Conservation (phyloP, 1,140 invertebrate genomes). For the Orchesella cincta region DNA sequence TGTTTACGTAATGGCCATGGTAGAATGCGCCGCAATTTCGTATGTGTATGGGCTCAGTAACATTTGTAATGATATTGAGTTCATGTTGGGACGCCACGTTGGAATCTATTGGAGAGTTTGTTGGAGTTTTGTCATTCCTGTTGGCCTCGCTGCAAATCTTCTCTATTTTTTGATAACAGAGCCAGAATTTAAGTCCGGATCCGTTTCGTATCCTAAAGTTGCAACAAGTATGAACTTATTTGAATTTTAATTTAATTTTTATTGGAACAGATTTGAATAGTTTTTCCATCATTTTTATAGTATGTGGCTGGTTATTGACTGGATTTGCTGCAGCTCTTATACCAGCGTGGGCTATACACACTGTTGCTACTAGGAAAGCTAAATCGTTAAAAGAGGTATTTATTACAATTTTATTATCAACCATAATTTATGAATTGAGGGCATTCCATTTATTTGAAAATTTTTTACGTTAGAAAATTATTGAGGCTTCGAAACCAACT, state of each 20-base stretch:
- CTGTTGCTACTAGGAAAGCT: background rate
- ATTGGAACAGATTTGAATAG: background rate
- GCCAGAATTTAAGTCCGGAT: background rate
- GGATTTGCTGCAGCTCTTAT: background rate
- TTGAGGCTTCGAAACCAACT: background rate
- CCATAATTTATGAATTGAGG: background rate
- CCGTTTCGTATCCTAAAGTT: slow-evolving; percentile 3
- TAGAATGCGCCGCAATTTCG: slow-evolving; percentile 69
- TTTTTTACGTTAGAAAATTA: background rate
- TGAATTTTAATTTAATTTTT: background rate
- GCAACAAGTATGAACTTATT: background rate
- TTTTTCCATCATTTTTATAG: background rate
- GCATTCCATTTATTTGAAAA: background rate
- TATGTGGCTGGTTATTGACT: slow-evolving; percentile 28
- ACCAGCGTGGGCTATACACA: background rate
- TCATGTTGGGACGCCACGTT: slow-evolving; percentile 73
- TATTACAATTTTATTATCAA: background rate
- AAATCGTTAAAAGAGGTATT: background rate
- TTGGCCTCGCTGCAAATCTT: slow-evolving; percentile 61
- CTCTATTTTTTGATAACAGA: background rate
- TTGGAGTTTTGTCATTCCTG: slow-evolving; percentile 73
- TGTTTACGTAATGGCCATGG: slow-evolving; percentile 71
- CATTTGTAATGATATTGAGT: slow-evolving; percentile 72
- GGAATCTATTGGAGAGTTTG: slow-evolving; percentile 73
- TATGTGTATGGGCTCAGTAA: slow-evolving; percentile 76